phyloP scores from a whole-genome alignment of 2,888 invertebrate species.

The Criorhina ranunculi region DNA sequence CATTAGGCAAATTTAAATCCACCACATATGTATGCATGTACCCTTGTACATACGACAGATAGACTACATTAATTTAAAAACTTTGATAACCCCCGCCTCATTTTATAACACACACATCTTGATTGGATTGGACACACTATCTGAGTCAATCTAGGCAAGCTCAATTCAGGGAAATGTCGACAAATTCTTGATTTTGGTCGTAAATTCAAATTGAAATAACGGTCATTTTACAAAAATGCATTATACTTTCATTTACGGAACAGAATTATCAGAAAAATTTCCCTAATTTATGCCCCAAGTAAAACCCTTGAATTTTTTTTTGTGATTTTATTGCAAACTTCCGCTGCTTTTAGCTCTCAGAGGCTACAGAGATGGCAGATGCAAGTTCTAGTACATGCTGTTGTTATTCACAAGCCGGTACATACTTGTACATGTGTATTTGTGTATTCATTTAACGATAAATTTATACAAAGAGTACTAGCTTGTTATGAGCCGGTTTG shows the following conservation, averaged over 20 bases:
- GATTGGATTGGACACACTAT: slow-evolving; percentile 23
- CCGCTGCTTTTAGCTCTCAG: slow-evolving; percentile 28
- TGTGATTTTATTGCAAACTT: slow-evolving; percentile 56
- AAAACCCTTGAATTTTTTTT: slow-evolving; percentile 55
- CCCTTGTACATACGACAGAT: background rate
- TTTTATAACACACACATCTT: slow-evolving; percentile 9
- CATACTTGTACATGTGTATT: background rate
- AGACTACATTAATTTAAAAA: slow-evolving; percentile 35
- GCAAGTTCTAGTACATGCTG: slow-evolving; percentile 18
- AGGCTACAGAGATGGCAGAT: slow-evolving; percentile 14
- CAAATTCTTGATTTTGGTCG: background rate
- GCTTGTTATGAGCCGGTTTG: background rate
- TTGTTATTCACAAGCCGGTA: slow-evolving; percentile 1
- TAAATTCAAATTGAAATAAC: slow-evolving; percentile 25
- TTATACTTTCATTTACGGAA: slow-evolving; percentile 27
- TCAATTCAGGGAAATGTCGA: background rate
- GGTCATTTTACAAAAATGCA: slow-evolving; percentile 5
- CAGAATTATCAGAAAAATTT: slow-evolving; percentile 21
- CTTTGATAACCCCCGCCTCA: slow-evolving; percentile 40
- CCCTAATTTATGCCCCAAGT: slow-evolving; percentile 30
- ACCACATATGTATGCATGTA: background rate
- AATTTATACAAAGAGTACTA: slow-evolving; percentile 32
- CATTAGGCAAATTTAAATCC: slow-evolving; percentile 27
- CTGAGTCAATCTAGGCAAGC: background rate
- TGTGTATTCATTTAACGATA: slow-evolving; percentile 40